Evolutionary conservation across 92 coral and sea anemone species (phyloP).

Genomic region (Epizoanthus rinbou): DNA sequence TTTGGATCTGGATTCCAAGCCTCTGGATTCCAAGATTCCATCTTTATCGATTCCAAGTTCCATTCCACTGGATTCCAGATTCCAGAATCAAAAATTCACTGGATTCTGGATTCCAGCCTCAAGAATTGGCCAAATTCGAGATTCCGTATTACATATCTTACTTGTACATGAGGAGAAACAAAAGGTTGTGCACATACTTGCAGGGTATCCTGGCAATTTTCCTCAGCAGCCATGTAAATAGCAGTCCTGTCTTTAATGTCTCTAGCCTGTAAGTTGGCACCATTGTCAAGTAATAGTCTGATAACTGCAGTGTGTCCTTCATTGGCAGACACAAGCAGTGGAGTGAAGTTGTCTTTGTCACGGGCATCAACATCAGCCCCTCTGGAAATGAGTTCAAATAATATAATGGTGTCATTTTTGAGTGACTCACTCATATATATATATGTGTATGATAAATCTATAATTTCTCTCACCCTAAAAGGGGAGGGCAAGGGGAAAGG

Average conservation of each 20-base stretch:
- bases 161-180: no score
- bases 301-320: conserved; percentile 76
- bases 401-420: background rate
- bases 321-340: conserved; percentile 72
- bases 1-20: no score
- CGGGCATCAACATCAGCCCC: conserved; percentile 88
- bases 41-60: no score
- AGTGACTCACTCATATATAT: background rate
- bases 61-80: no score
- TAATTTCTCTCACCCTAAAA: no score
- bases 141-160: no score
- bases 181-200: conserved; percentile 62
- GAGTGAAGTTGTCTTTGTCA: conserved; percentile 93
- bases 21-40: no score
- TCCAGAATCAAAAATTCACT: no score
- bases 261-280: conserved; percentile 71
- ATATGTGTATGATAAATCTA: no score
- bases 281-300: conserved; percentile 55
- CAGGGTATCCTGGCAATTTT: conserved; percentile 80
- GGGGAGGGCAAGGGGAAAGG: no score
- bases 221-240: conserved; percentile 89
- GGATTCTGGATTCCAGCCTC: no score
- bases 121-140: no score
- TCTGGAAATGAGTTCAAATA: conserved; percentile 46
- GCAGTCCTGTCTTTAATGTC: conserved; percentile 82